Evolutionary conservation across 2,113 vertebrate genomes (phyloP).

Genomic region (Hippopotamus amphibius): DNA sequence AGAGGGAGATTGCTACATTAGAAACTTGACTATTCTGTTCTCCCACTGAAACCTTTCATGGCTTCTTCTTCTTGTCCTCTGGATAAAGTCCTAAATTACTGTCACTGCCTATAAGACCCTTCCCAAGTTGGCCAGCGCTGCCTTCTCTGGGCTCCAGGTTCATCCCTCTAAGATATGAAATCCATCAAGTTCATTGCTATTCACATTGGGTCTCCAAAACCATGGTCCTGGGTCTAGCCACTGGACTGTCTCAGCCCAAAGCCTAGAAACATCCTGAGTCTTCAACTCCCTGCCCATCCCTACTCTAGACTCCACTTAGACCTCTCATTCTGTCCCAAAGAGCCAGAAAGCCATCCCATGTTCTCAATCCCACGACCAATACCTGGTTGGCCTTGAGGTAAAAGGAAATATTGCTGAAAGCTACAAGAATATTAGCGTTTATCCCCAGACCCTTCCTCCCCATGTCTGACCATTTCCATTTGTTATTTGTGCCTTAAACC

Average conservation of each 20-base stretch:
- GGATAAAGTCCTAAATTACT: not conserved
- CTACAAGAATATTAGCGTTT: not conserved
- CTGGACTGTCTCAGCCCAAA: not conserved
- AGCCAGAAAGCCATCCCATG: not conserved
- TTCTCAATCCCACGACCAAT: not conserved
- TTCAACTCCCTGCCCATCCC: not conserved
- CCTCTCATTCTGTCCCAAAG: fast-evolving
- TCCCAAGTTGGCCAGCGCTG: not conserved
- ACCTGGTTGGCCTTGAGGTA: not conserved
- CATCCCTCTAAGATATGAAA: not conserved
- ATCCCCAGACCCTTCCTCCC: not conserved
- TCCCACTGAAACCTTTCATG: not conserved
- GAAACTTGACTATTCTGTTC: fast-evolving
- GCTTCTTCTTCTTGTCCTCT: not conserved
- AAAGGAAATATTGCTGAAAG: not conserved
- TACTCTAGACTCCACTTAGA: not conserved
- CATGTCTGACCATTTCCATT: not conserved
- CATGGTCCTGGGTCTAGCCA: not conserved
- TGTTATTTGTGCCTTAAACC: constrained; percentile 5
- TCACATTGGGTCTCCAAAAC: not conserved
- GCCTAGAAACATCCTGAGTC: not conserved
- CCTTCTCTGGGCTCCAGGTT: not conserved
- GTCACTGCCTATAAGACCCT: not conserved
- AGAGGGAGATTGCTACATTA: not conserved
- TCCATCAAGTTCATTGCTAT: not conserved